These are phyloP conservation scores for Circaetus gallicus DNA, from an alignment of 2,113 vertebrate genomes.

Conservation along the genomic window DNA sequence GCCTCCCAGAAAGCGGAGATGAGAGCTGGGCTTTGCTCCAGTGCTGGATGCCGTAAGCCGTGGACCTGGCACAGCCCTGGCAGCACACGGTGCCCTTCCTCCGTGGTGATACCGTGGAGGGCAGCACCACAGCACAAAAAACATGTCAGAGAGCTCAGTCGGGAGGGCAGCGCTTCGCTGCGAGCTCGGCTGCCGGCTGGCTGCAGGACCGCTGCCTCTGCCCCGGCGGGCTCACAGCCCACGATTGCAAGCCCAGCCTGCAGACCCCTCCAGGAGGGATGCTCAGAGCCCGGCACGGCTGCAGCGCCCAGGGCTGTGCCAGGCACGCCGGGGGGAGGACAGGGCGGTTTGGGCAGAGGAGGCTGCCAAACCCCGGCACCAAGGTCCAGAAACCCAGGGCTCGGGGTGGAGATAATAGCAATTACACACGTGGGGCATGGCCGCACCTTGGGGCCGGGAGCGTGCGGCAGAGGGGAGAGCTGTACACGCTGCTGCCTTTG, in stretches of 20 bases:
- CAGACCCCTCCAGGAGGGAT: background rate
- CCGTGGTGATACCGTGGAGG: accelerated
- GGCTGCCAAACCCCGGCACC: background rate
- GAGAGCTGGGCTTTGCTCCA: background rate
- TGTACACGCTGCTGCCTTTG: accelerated
- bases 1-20: background rate
- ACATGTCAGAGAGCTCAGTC: accelerated
- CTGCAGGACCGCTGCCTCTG: background rate
- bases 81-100: background rate
- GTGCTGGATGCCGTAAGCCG: accelerated
- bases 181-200: accelerated
- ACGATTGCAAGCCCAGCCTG: accelerated
- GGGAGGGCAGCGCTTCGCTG: accelerated
- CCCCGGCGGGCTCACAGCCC: background rate
- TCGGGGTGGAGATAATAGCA: accelerated
- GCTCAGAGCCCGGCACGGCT: accelerated
- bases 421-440: accelerated
- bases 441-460: accelerated
- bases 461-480: background rate
- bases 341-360: background rate
- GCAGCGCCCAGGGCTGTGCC: accelerated
- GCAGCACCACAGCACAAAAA: background rate
- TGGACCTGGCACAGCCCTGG: background rate
- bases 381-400: background rate
- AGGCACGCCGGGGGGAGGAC: accelerated